Evolutionary conservation across 2,797 vertebrate species (phyloP).

Genomic region (Rhinogobio ventralis): DNA sequence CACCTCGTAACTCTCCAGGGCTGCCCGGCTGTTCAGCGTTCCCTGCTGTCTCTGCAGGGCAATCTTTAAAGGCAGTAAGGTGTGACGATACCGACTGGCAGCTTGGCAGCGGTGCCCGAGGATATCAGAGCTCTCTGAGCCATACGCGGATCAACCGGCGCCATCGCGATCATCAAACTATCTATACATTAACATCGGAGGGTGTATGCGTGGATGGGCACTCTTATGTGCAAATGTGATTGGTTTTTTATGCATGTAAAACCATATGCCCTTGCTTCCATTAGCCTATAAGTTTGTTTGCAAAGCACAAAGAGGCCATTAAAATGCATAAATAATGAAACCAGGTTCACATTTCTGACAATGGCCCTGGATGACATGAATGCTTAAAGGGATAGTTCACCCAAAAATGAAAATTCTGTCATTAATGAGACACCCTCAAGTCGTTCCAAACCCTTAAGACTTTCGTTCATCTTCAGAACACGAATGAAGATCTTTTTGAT

Average conservation of each 20-base stretch:
- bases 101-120: slow-evolving; percentile 95
- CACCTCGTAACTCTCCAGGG: slow-evolving; percentile 97
- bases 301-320: slow-evolving; percentile 42
- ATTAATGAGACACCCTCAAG: too few relatives aligned
- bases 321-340: slow-evolving; percentile 30
- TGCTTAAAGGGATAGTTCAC: background rate
- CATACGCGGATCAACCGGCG: slow-evolving; percentile 68
- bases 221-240: slow-evolving; percentile 60
- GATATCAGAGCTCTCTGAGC: slow-evolving; percentile 89
- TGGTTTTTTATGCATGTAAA: slow-evolving; percentile 64
- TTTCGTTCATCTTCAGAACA: too few relatives aligned
- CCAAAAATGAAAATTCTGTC: too few relatives aligned
- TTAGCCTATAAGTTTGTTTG: slow-evolving; percentile 43
- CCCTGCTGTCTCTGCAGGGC: slow-evolving; percentile 97
- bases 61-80: slow-evolving; percentile 99
- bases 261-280: slow-evolving; percentile 36
- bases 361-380: background rate
- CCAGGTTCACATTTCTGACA: background rate
- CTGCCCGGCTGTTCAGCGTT: slow-evolving; percentile 94
- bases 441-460: too few relatives aligned
- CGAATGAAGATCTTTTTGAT: too few relatives aligned
- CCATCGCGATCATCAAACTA: slow-evolving; percentile 47
- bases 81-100: slow-evolving; percentile 99
- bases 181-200: slow-evolving; percentile 71
- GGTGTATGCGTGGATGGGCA: slow-evolving; percentile 9